Percentiles rank a stretch among this genome's conserved stretches.
Evolutionary conservation across 2,113 vertebrate species (phyloP).

Genomic region (Mormoops blainvillei): DNA sequence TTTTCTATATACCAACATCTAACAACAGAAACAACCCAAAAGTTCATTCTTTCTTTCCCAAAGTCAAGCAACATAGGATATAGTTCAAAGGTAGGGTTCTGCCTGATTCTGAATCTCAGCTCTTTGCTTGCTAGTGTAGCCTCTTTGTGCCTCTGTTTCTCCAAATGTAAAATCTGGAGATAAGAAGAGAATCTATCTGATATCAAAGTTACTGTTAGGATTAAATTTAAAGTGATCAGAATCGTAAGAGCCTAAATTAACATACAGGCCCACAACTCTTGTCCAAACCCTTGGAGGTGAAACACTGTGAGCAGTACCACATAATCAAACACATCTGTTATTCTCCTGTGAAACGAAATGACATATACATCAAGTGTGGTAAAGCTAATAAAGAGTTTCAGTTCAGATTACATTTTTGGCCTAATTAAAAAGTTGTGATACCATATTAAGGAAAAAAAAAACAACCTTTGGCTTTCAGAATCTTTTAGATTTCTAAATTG

Average conservation of each 20-base stretch:
- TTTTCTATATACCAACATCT: background rate
- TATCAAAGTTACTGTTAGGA: background rate
- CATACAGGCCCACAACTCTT: background rate
- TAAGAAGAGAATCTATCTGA: background rate
- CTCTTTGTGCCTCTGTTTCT: background rate
- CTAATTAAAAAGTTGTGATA: background rate
- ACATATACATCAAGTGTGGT: background rate
- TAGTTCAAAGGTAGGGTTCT: background rate
- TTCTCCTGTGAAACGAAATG: background rate
- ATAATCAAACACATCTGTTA: background rate
- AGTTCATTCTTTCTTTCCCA: background rate
- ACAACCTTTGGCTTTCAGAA: background rate
- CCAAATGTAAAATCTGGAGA: background rate
- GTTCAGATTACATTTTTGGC: background rate
- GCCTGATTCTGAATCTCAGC: background rate
- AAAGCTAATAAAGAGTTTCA: background rate
- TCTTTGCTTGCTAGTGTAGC: background rate
- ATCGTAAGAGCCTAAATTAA: constrained; percentile 26
- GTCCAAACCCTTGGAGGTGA: background rate
- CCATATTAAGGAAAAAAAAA: background rate
- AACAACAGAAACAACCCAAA: background rate
- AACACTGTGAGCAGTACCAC: background rate
- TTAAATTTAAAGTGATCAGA: background rate
- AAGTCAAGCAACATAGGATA: background rate
- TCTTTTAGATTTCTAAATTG: constrained; percentile 7